phyloP scores from a whole-genome alignment of 2,797 vertebrate species.

The Margarornis squamiger region DNA sequence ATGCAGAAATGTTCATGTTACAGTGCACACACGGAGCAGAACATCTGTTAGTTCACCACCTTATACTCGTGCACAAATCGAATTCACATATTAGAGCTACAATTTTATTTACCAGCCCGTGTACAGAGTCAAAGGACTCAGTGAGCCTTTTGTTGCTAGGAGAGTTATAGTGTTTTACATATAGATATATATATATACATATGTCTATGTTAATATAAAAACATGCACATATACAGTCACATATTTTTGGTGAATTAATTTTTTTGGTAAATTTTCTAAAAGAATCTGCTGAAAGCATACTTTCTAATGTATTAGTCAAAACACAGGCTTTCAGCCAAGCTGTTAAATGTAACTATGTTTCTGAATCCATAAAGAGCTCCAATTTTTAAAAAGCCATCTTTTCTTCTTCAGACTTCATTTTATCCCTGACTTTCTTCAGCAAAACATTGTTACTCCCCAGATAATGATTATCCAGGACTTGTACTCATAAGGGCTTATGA shows the following conservation, averaged over 20 bases:
- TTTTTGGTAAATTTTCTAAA: not conserved
- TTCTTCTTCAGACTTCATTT: not conserved
- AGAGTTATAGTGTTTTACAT: not conserved
- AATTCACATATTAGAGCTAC: not conserved
- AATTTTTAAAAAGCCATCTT: not conserved
- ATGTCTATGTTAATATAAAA: not conserved
- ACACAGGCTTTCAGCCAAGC: not conserved
- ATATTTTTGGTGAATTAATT: not conserved
- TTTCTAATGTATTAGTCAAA: not conserved
- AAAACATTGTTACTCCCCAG: not conserved
- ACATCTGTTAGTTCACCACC: not conserved
- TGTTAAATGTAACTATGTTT: not conserved
- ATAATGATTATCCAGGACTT: not conserved
- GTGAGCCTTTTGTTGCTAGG: not conserved
- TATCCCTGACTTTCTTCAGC: not conserved
- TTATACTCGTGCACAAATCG: not conserved
- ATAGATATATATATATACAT: fast-evolving
- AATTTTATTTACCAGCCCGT: not conserved
- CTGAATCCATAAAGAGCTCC: not conserved
- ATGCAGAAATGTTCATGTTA: not conserved
- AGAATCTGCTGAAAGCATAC: not conserved
- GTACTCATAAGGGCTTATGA: not conserved
- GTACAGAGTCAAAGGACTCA: not conserved
- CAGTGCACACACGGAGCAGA: fast-evolving
- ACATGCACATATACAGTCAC: not conserved